Percentiles rank a stretch among this genome's conserved stretches.
Evolutionary conservation across 2,113 vertebrate species (phyloP).

Genomic region (Tetraodon nigroviridis): DNA sequence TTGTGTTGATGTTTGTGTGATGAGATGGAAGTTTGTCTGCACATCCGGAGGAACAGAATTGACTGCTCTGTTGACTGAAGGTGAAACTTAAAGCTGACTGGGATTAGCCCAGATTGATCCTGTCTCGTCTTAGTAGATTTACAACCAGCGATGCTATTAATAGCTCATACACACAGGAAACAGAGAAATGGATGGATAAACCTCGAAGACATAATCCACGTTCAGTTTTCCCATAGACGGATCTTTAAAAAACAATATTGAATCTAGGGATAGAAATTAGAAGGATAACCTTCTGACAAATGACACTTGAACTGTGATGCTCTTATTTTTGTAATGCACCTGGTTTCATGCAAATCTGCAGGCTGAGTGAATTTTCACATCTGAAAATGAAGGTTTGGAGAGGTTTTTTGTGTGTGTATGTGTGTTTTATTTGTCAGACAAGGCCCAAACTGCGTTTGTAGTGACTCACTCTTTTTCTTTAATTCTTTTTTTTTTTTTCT

Average conservation of each 20-base stretch:
- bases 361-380: background rate
- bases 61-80: slow-evolving; percentile 34
- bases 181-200: background rate
- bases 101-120: slow-evolving; percentile 45
- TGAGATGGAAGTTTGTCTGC: background rate
- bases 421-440: background rate
- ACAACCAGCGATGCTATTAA: slow-evolving; percentile 34
- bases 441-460: background rate
- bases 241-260: too few relatives aligned
- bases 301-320: too few relatives aligned
- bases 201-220: too few relatives aligned
- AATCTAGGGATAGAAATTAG: too few relatives aligned
- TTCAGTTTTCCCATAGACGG: too few relatives aligned
- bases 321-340: too few relatives aligned
- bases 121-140: slow-evolving; percentile 41
- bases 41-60: background rate
- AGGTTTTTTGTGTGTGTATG: too few relatives aligned
- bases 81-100: slow-evolving; percentile 18
- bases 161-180: slow-evolving; percentile 15
- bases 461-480: slow-evolving; percentile 2
- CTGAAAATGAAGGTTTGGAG: background rate
- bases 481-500: slow-evolving; percentile 27
- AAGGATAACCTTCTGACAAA: too few relatives aligned
- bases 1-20: background rate
- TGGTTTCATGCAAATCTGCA: too few relatives aligned